Evolutionary conservation across 2,888 invertebrate genomes (phyloP).

Genomic region (Tiliacea citrago): DNA sequence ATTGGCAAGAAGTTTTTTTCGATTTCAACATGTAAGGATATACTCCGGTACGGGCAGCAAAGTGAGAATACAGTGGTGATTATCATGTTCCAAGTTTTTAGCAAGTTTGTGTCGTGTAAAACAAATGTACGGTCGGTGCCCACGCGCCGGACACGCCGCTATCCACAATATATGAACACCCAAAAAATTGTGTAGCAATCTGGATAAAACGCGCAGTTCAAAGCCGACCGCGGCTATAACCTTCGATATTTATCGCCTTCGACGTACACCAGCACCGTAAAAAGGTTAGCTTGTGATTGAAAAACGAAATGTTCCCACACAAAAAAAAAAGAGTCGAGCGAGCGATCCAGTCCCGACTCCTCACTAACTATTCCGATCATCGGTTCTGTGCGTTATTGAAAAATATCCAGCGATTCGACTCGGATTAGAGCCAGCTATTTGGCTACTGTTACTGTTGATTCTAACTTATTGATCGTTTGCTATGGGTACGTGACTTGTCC

Average conservation of each 20-base stretch:
- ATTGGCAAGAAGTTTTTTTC: not conserved
- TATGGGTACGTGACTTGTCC: conserved; percentile 49
- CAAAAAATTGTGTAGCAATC: conserved; percentile 76
- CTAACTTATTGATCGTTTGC: conserved; percentile 84
- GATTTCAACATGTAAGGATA: conserved; percentile 1
- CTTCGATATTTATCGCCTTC: conserved; percentile 86
- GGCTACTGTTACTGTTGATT: conserved; percentile 86
- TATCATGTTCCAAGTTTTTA: conserved; percentile 57
- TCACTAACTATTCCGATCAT: conserved; percentile 67
- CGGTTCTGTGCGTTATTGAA: conserved; percentile 83
- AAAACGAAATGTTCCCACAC: conserved; percentile 87
- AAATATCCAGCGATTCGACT: conserved; percentile 84
- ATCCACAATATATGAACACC: conserved; percentile 63
- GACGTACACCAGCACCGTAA: conserved; percentile 80
- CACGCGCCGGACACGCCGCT: conserved; percentile 59
- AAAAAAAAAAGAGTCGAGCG: conserved; percentile 73
- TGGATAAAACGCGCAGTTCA: conserved; percentile 81
- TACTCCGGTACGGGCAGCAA: not conserved
- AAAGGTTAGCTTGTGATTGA: conserved; percentile 86
- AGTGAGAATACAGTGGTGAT: conserved; percentile 31
- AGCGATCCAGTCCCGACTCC: conserved; percentile 64
- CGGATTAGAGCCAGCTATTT: conserved; percentile 85
- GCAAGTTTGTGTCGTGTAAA: conserved; percentile 55
- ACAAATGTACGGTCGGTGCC: conserved; percentile 58
- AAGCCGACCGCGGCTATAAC: conserved; percentile 87